A percentile compares a stretch with the other conserved stretches of the same genome.
phyloP scores from a whole-genome alignment of 2,888 invertebrate genomes.

The Timema cristinae region DNA sequence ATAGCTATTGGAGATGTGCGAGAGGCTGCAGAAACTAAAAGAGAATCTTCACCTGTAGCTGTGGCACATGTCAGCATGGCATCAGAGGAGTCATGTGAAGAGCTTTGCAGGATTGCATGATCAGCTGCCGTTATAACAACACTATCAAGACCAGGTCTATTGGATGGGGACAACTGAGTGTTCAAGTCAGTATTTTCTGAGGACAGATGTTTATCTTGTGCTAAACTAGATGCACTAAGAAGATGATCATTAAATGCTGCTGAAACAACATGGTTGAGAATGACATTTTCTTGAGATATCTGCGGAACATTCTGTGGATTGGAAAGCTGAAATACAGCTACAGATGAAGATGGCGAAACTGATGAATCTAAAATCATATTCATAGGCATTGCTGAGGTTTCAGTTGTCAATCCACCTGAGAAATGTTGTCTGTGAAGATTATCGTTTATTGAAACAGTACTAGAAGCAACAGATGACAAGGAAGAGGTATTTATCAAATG shows the following conservation, averaged over 20 bases:
- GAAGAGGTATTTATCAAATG: conserved; percentile 42
- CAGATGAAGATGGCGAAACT: neutral
- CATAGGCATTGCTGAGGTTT: neutral
- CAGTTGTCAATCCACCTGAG: neutral
- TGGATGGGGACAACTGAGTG: neutral
- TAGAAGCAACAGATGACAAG: neutral
- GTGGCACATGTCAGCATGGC: neutral
- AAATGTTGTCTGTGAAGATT: neutral
- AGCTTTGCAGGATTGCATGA: neutral
- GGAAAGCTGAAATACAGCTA: neutral
- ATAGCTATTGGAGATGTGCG: conserved; percentile 24
- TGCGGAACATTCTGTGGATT: neutral
- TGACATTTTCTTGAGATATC: neutral
- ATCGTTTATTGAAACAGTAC: too few species aligned
- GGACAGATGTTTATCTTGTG: neutral
- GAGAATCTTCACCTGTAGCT: neutral
- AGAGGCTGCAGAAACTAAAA: neutral
- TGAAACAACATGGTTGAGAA: conserved; percentile 16
- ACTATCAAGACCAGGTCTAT: too few species aligned
- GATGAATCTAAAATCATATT: neutral
- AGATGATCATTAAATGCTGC: conserved; percentile 15
- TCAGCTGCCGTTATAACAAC: too few species aligned
- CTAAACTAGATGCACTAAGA: neutral
- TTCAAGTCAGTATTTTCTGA: neutral
- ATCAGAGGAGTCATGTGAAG: neutral